Percentiles rank a stretch among this genome's conserved stretches.
These are phyloP conservation scores for Drosophila suzukii DNA, from an alignment of 1,140 invertebrate genomes.

Conservation along the genomic window DNA sequence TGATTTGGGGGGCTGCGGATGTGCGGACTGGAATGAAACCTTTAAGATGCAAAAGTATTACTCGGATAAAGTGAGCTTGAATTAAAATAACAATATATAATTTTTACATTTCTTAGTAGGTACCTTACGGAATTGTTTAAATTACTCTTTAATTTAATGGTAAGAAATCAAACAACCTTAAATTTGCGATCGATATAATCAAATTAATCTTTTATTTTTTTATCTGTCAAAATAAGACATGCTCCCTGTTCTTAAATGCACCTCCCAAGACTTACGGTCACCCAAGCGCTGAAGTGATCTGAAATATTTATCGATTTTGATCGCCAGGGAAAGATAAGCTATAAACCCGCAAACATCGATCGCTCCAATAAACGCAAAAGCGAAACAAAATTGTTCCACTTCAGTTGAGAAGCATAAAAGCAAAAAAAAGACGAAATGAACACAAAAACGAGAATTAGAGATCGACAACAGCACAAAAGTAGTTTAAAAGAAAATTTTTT, in stretches of 20 bases:
- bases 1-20: not conserved
- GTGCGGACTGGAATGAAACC: not conserved
- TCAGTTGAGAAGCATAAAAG: constrained; percentile 54
- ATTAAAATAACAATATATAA: no score
- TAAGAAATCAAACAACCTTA: no score
- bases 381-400: constrained; percentile 64
- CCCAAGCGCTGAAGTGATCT: constrained; percentile 6
- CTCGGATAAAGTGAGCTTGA: not conserved
- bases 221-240: not conserved
- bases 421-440: constrained; percentile 39
- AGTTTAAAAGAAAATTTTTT: constrained; percentile 60
- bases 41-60: no score
- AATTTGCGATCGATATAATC: no score
- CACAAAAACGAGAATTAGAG: constrained; percentile 28
- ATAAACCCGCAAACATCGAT: constrained; percentile 34
- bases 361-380: constrained; percentile 40
- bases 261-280: constrained; percentile 1
- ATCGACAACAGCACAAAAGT: constrained; percentile 43
- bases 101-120: no score
- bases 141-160: no score
- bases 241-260: not conserved
- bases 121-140: no score
- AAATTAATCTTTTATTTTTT: not conserved
- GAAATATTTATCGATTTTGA: constrained; percentile 42
- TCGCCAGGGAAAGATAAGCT: constrained; percentile 15